Evolutionary conservation across 2,797 vertebrate species (phyloP).

Genomic region (Leptoclinus maculatus): DNA sequence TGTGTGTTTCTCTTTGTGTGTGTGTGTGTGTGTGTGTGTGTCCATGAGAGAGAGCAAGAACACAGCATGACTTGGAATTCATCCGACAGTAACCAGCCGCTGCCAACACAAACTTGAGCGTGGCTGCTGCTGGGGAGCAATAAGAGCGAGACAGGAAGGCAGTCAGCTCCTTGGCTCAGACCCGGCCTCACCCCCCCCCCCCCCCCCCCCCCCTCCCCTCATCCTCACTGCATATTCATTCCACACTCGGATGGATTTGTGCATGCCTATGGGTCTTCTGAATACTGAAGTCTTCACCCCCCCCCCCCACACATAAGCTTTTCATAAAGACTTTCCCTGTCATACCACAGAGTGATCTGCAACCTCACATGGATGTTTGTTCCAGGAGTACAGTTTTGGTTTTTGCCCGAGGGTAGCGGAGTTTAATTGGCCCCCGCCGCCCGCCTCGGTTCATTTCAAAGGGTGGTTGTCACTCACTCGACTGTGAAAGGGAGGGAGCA

Average conservation of each 20-base stretch:
- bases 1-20: conserved; percentile 16
- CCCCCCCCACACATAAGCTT: background rate
- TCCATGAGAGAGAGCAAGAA: conserved; percentile 27
- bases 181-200: conserved; percentile 10
- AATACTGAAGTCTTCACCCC: conserved; percentile 23
- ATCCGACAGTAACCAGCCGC: conserved; percentile 48
- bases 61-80: conserved; percentile 66
- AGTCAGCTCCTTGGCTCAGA: conserved; percentile 62
- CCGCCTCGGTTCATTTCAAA: conserved; percentile 57
- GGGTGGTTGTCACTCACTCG: conserved; percentile 44
- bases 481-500: conserved; percentile 42
- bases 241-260: conserved; percentile 24
- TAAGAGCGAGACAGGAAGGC: conserved; percentile 68
- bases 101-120: conserved; percentile 82
- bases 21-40: background rate
- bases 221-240: conserved; percentile 49
- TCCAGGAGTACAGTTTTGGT: conserved; percentile 13
- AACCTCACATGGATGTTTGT: conserved; percentile 6
- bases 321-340: conserved; percentile 12
- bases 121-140: conserved; percentile 74
- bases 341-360: background rate
- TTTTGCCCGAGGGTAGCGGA: conserved; percentile 14
- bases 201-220: background rate
- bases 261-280: conserved; percentile 33
- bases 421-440: conserved; percentile 52